These are phyloP conservation scores for Drosophila obscura DNA, from an alignment of 1,140 invertebrate genomes.

Conservation along the genomic window DNA sequence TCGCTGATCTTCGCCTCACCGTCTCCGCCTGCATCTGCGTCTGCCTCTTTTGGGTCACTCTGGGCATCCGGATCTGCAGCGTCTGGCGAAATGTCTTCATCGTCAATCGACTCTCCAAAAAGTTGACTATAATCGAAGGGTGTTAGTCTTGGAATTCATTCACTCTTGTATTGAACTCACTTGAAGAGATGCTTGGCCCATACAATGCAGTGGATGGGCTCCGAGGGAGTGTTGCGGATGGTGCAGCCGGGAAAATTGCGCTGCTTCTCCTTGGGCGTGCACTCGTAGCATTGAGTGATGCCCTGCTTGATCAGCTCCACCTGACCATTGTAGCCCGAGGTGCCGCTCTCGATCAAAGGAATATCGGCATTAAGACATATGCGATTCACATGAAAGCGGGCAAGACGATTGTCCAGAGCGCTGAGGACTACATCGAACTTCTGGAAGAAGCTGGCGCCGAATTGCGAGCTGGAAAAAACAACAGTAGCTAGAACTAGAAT, in stretches of 20 bases:
- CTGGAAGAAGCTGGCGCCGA: conserved; percentile 96
- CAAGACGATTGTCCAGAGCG: conserved; percentile 98
- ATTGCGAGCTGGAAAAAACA: conserved; percentile 90
- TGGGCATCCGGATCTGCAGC: conserved; percentile 95
- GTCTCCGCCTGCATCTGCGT: conserved; percentile 86
- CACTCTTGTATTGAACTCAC: conserved; percentile 85
- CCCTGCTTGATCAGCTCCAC: conserved; percentile 95
- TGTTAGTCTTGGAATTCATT: conserved; percentile 8
- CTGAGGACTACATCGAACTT: conserved; percentile 97
- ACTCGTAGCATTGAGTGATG: conserved; percentile 98
- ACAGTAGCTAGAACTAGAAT: background rate
- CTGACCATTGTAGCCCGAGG: conserved; percentile 96
- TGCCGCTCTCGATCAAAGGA: conserved; percentile 98
- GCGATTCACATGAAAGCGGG: conserved; percentile 99
- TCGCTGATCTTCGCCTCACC: conserved; percentile 31
- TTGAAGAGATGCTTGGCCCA: conserved; percentile 99
- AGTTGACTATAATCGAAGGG: conserved; percentile 89
- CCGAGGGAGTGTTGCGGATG: conserved; percentile 99
- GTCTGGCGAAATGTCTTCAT: conserved; percentile 99
- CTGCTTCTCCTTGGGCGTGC: conserved; percentile 94
- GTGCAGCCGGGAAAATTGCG: conserved; percentile 99
- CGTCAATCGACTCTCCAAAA: conserved; percentile 97
- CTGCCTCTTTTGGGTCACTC: conserved; percentile 59
- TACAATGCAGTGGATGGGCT: conserved; percentile 99
- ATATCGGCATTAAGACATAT: conserved; percentile 98